Percentiles rank a stretch among this genome's conserved stretches.
Conservation (phyloP, 2,797 vertebrate species). For the Sphenodon punctatus region DNA sequence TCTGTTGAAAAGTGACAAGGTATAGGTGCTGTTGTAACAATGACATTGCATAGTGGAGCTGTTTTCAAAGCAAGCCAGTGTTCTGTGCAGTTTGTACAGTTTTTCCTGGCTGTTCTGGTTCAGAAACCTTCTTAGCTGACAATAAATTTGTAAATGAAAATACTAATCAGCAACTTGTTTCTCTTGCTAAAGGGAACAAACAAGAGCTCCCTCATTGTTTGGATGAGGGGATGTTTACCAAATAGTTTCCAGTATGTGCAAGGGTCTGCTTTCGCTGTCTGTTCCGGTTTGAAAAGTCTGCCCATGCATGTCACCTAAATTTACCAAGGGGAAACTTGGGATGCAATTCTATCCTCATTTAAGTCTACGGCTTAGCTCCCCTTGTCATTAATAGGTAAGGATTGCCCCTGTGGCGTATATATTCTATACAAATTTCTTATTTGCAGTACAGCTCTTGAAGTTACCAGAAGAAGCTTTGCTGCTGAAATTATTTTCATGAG, state of each 20-base stretch:
- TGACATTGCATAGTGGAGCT: neutral
- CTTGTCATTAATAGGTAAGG: no score
- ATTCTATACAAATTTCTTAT: no score
- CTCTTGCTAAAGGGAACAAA: constrained; percentile 48
- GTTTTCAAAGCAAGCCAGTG: neutral
- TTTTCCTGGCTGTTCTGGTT: neutral
- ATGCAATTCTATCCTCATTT: no score
- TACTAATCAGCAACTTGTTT: constrained; percentile 6
- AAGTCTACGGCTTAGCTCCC: no score
- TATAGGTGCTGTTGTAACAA: neutral
- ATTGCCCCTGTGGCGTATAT: no score
- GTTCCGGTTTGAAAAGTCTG: neutral
- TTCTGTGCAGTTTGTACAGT: neutral
- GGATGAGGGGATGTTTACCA: neutral
- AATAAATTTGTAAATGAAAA: constrained; percentile 14
- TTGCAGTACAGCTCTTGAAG: neutral
- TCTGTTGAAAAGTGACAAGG: neutral
- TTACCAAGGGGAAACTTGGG: neutral
- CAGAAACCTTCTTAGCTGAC: neutral
- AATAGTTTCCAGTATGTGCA: constrained; percentile 43
- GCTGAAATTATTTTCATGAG: neutral
- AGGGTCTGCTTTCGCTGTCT: neutral
- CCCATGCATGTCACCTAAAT: neutral
- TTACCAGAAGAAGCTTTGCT: neutral
- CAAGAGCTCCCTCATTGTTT: constrained; percentile 5